These are phyloP conservation scores for Dinothrombium tinctorium DNA, from an alignment of 1,140 invertebrate genomes.

Conservation along the genomic window DNA sequence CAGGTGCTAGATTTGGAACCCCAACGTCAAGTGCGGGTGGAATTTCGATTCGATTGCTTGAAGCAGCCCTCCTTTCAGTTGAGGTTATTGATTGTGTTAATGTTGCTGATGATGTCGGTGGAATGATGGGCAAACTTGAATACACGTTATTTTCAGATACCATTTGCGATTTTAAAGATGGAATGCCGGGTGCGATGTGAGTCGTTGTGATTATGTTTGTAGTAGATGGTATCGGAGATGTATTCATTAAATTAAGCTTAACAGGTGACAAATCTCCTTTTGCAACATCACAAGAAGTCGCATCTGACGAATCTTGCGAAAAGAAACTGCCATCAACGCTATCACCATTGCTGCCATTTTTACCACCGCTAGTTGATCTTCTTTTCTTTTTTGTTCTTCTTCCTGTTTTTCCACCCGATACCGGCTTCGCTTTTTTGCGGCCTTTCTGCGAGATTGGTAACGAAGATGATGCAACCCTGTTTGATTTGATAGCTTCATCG, in stretches of 20 bases:
- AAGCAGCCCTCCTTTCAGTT: background rate
- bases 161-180: background rate
- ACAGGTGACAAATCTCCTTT: background rate
- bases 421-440: background rate
- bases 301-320: slow-evolving; percentile 2
- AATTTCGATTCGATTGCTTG: background rate
- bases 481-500: background rate
- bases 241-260: background rate
- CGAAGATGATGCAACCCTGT: background rate
- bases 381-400: background rate
- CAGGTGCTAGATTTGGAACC: background rate
- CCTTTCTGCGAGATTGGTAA: background rate
- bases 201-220: background rate
- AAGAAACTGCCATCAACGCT: background rate
- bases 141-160: background rate
- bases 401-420: background rate
- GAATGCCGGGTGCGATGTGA: background rate
- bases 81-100: background rate
- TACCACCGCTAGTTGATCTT: background rate
- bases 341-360: background rate
- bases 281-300: background rate
- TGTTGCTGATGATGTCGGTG: background rate
- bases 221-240: background rate
- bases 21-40: background rate
- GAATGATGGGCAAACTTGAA: background rate